Evolutionary conservation across 1,140 invertebrate genomes (phyloP), one percentile per base, ranked within the genome.

Genomic region (Bombus turneri): DNA sequence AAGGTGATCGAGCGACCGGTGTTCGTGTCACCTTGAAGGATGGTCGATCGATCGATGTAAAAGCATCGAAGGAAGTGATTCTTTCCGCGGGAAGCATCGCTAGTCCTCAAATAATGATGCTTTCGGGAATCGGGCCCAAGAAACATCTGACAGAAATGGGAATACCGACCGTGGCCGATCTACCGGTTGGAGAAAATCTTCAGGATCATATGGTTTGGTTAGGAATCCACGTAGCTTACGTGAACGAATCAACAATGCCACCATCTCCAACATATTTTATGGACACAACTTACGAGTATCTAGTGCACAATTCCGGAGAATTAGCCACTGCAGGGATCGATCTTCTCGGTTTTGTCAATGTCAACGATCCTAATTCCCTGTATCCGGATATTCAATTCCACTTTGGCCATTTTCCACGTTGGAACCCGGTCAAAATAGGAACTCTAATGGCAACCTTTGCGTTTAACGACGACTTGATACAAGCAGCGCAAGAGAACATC

Each of bases 41-140:
- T 74, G 94, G 94, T 25, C 91, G 91, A 73, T 90, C 91, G 47
- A 85, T 95, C 1, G 88, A 94, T 12, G 31, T 96, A 0, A 92
- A 92, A 31, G 96, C 96, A 5, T 95, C 95, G 64, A 96, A 96
- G 87, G 97, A 97, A 93, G 95, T 97, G 0, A 96, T 97, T 73
- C 43, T 97, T 28, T 96, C 96, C 0, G 96, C 96, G 15, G 97
- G 97, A 85, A 79, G 95, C 93, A 81, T 95, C 94, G 80, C 95
- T 64, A 96, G 96, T 68, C 97, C 97, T 0, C 95, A 97, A 90
- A 88, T 98, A 25, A 89, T 98, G 13, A 97, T 98, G 96, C 90
- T 97, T 2, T 97, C 97, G 37, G 97, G 97, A 28, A 96, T 98
- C 62, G 97, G 97, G 39, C 97, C 97, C 13, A 96, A 95, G 78